These are phyloP conservation scores for Ichneumon xanthorius DNA, from an alignment of 2,888 invertebrate species.

Conservation along the genomic window DNA sequence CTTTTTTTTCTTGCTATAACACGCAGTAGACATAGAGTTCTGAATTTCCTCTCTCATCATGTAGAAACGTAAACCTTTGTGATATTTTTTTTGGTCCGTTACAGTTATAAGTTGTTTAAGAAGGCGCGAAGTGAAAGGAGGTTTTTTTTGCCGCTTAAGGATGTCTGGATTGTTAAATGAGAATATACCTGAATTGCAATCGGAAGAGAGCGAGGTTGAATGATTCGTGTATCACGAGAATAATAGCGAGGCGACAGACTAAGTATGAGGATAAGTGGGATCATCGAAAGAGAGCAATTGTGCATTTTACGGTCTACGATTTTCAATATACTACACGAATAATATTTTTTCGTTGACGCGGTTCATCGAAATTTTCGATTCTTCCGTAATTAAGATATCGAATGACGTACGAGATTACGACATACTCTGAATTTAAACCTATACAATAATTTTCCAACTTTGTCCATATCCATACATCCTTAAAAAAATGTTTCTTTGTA, in stretches of 20 bases:
- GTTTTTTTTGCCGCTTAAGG: conserved; percentile 24
- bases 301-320: neutral
- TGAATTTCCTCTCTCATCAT: conserved; percentile 28
- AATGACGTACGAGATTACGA: neutral
- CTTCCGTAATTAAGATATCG: neutral
- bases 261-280: neutral
- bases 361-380: neutral
- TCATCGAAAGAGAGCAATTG: neutral
- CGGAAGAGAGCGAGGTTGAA: neutral
- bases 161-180: neutral
- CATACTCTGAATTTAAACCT: neutral
- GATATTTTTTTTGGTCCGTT: conserved; percentile 65
- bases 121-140: conserved; percentile 39
- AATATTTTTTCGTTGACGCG: neutral
- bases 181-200: neutral
- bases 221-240: neutral
- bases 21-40: conserved; percentile 26
- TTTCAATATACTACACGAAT: neutral
- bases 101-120: conserved; percentile 39
- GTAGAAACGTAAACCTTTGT: conserved; percentile 63
- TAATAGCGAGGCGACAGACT: neutral
- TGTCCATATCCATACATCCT: conserved; percentile 20
- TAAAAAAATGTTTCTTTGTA: conserved; percentile 34
- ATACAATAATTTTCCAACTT: neutral
- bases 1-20: conserved; percentile 13